These are phyloP conservation scores for Lasiurus borealis DNA, from an alignment of 2,113 vertebrate genomes.

Conservation along the genomic window DNA sequence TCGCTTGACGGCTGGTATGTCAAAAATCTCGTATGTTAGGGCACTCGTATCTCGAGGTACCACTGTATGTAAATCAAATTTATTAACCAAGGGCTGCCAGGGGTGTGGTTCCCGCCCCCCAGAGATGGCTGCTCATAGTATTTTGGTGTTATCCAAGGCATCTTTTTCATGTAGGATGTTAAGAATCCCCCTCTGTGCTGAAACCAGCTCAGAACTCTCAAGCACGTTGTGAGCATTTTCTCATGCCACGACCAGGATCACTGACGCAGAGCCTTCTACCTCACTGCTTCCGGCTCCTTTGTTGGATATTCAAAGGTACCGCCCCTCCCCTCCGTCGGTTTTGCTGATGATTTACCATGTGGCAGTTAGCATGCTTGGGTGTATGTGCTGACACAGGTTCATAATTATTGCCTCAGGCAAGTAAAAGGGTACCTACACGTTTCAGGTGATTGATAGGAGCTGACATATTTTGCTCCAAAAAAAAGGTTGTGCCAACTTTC, in stretches of 20 bases:
- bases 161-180: not conserved
- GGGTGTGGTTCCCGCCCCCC: not conserved
- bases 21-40: no score
- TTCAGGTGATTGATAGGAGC: not conserved
- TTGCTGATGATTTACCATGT: not conserved
- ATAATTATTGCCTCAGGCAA: not conserved
- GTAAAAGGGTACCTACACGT: not conserved
- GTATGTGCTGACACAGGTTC: not conserved
- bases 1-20: no score
- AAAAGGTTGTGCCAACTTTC: not conserved
- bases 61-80: not conserved
- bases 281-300: not conserved
- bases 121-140: not conserved
- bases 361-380: not conserved
- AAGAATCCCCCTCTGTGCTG: not conserved
- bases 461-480: not conserved
- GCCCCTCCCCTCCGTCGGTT: not conserved
- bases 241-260: not conserved
- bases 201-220: constrained; percentile 43
- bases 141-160: not conserved
- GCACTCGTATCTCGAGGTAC: no score
- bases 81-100: not conserved
- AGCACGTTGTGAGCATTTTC: not conserved
- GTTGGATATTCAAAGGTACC: not conserved
- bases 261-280: not conserved